These are phyloP conservation scores for Platichthys stellatus DNA, from an alignment of 2,113 vertebrate genomes.

Conservation along the genomic window DNA sequence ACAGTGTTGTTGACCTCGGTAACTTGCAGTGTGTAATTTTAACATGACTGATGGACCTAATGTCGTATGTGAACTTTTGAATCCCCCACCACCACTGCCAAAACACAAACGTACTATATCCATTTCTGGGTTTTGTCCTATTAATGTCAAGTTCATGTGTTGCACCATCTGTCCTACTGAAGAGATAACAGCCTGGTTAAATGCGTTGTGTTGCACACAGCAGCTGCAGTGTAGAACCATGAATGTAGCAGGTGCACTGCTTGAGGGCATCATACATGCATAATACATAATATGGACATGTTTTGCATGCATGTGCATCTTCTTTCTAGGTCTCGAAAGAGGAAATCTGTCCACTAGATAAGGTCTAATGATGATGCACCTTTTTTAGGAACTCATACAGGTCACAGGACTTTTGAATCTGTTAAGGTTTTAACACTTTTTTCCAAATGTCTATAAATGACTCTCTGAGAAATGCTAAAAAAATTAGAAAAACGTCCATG, in stretches of 20 bases:
- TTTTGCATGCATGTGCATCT: constrained; percentile 29
- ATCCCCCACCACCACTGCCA: not conserved
- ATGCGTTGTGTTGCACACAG: constrained; percentile 30
- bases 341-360: constrained; percentile 4
- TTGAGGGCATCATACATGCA: constrained; percentile 38
- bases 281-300: constrained; percentile 39
- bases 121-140: not conserved
- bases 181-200: constrained; percentile 16
- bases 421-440: too few species aligned
- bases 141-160: constrained; percentile 8
- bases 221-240: constrained; percentile 47
- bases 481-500: too few species aligned
- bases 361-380: not conserved
- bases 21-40: not conserved
- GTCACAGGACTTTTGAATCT: too few species aligned
- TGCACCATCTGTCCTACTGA: constrained; percentile 33
- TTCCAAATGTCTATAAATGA: too few species aligned
- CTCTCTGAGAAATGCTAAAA: too few species aligned
- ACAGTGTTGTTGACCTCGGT: not conserved
- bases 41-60: not conserved
- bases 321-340: not conserved
- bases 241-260: constrained; percentile 56
- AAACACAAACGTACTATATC: not conserved
- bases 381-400: too few species aligned
- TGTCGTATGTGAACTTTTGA: not conserved